Evolutionary conservation across 2,888 invertebrate genomes (phyloP).

Genomic region (Caenorhabditis sp.): DNA sequence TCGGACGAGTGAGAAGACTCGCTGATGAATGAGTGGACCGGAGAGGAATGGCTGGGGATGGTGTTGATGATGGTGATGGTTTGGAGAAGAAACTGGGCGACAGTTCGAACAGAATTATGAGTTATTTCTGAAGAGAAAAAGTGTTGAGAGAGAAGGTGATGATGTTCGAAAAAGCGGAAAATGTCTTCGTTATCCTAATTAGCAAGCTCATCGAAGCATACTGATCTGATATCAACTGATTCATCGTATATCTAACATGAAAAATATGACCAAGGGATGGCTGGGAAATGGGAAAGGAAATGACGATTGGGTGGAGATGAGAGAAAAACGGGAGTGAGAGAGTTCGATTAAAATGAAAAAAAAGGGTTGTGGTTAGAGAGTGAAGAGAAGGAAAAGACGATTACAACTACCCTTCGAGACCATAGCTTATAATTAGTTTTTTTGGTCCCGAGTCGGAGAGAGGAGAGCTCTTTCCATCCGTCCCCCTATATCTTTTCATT

Average conservation of each 20-base stretch:
- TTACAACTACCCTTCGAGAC: slow-evolving; percentile 34
- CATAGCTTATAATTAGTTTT: slow-evolving; percentile 58
- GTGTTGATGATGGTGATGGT: slow-evolving; percentile 18
- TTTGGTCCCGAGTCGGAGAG: slow-evolving; percentile 22
- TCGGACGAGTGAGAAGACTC: slow-evolving; percentile 49
- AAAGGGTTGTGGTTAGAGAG: slow-evolving; percentile 26
- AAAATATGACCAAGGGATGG: background rate
- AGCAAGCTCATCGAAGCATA: slow-evolving; percentile 24
- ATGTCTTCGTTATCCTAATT: slow-evolving; percentile 14
- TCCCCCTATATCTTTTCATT: slow-evolving; percentile 2
- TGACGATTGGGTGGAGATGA: slow-evolving; percentile 22
- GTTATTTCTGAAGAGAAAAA: slow-evolving; percentile 17
- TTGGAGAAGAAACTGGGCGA: slow-evolving; percentile 60
- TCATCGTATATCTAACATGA: slow-evolving; percentile 12
- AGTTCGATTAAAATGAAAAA: slow-evolving; percentile 50
- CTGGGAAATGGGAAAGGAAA: slow-evolving; percentile 19
- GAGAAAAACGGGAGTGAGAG: slow-evolving; percentile 1
- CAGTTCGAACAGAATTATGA: slow-evolving; percentile 66
- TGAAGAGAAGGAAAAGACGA: slow-evolving; percentile 20
- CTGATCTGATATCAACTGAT: slow-evolving; percentile 31
- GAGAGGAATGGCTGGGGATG: slow-evolving; percentile 38
- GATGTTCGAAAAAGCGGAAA: slow-evolving; percentile 16
- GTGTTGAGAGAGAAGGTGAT: background rate
- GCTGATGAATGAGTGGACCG: slow-evolving; percentile 56
- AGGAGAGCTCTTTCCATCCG: background rate